Conservation (phyloP, 2,888 invertebrate species). For the Diarsia dahlii region DNA sequence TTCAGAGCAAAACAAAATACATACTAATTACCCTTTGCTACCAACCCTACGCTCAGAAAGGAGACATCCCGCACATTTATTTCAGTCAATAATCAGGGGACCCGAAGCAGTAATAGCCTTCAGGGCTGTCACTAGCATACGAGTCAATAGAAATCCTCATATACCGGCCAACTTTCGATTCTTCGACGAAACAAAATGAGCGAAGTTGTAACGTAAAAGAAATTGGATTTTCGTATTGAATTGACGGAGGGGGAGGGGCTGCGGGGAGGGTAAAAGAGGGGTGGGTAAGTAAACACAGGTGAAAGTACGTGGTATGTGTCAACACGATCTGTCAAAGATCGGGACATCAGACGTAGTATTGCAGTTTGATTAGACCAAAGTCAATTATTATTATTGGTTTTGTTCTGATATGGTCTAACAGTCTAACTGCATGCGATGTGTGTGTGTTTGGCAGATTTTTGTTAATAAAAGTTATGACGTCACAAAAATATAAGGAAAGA, state of each 20-base stretch:
- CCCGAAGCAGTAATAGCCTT: constrained; percentile 74
- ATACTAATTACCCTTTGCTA: constrained; percentile 55
- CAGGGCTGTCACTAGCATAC: constrained; percentile 77
- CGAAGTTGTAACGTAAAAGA: constrained; percentile 85
- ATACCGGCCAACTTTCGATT: constrained; percentile 77
- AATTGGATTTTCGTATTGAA: constrained; percentile 88
- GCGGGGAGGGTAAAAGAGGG: constrained; percentile 53
- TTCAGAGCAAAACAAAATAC: constrained; percentile 50
- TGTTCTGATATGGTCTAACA: constrained; percentile 30
- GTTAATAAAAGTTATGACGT: neutral
- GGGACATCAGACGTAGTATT: constrained; percentile 63
- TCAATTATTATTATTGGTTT: constrained; percentile 63
- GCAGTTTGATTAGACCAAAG: constrained; percentile 68
- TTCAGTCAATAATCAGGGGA: constrained; percentile 77
- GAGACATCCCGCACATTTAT: constrained; percentile 71
- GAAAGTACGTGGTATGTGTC: constrained; percentile 71
- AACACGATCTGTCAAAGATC: constrained; percentile 81
- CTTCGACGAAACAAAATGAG: constrained; percentile 83
- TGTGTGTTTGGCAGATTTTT: neutral
- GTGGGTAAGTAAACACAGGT: constrained; percentile 77
- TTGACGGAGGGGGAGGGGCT: constrained; percentile 73
- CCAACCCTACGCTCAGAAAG: constrained; percentile 66
- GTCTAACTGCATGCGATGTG: neutral
- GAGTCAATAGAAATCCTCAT: constrained; percentile 81
- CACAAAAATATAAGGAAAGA: neutral